Evolutionary conservation across 2,888 invertebrate species (phyloP), one percentile per base, ranked within the genome.

Genomic region (Seira musarum): DNA sequence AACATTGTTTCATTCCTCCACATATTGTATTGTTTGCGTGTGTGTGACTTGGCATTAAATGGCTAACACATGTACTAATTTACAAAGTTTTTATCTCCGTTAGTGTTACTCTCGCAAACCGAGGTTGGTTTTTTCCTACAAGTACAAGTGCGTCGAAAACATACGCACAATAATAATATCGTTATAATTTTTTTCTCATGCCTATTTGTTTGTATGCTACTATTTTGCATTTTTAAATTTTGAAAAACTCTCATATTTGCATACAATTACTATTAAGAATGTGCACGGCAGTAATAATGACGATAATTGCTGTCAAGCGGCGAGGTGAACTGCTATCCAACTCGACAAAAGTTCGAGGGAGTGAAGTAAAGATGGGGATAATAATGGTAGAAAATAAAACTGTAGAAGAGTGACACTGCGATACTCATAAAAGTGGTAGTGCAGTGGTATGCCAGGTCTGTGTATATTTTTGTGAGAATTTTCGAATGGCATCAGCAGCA

Each of bases 231-330:
- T 71, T 61, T 61, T 35, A 30, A 40, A 71, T 21, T 60, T 35
- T n/a, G n/a, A 63, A 30, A 71, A 13, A 46, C 17, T 77, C 77
- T 68, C 78, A 78, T 78, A 79, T 79, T 79, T 79, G 69, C 79
- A 79, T 79, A 79, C 73, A 79, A 79, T 79, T 79, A 79, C 67
- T 49, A 71, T 61, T 70, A 70, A 69, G 1, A 57, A 69, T 24
- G 53, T 24, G 30, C 60, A 53, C 68, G 30, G 72, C 49, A 61
- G 49, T 13, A 46, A 67, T 67, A 24, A 46, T 57, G 57, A 57
- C 57, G 57, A 66, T 60, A 66, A 60, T 74, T 24, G 53, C 65
- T 74, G 57, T 74, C 66, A 30, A 49, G 24, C 53, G 66, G 17
- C 25, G 69, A 53, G 24, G 30, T 65, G 57, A 57, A 57, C 57